Base-by-base conservation (phyloP, 2,797 vertebrate genomes). In the Lateolabrax maculatus region DNA sequence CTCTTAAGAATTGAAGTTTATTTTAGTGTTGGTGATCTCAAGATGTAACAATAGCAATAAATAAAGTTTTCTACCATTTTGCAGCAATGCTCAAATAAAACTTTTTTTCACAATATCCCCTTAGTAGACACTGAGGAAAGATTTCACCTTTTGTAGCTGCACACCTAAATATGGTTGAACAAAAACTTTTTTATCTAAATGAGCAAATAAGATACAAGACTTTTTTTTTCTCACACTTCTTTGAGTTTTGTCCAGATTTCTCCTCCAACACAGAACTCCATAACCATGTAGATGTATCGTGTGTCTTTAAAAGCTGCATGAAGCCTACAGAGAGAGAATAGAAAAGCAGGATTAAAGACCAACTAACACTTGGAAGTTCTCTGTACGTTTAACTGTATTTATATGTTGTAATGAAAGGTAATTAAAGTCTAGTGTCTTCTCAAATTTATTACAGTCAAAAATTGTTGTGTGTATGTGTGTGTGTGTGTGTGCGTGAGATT, bases 221-320 rank as follows among this genome's bases (percentile, higher is more conserved):
- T n/a, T n/a, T n/a, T 75, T 23, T 74, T 51, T 48, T 46, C 94
- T 88, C 87, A 97, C 96, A 80, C 89, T 95, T 97, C 95, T 29
- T 96, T 96, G 71, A 97, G 95, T 76, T 97, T 96, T 82, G 95
- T 96, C 96, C 96, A 96, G 77, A 97, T 91, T 84, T 97, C 96
- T 1, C 96, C 96, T 2, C 96, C 96, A 1, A 75, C 83, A 55
- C 96, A 97, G 88, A 96, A 96, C 74, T 97, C 96, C 95, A 96
- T 96, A 37, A 96, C 75, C 95, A 96, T 95, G 88, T 96, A 97
- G 84, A 97, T 92, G 71, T 95, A 95, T 7, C 92, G 92, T 0
- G 91, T 69, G 83, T 96, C 95, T 86, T 93, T 95, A 76, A 96
- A 97, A 3, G 94, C 93, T n/a, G 85, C 90, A 5, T 96, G 80